Conservation (phyloP, 2,797 vertebrate genomes). For the Centroberyx gerrardi region DNA sequence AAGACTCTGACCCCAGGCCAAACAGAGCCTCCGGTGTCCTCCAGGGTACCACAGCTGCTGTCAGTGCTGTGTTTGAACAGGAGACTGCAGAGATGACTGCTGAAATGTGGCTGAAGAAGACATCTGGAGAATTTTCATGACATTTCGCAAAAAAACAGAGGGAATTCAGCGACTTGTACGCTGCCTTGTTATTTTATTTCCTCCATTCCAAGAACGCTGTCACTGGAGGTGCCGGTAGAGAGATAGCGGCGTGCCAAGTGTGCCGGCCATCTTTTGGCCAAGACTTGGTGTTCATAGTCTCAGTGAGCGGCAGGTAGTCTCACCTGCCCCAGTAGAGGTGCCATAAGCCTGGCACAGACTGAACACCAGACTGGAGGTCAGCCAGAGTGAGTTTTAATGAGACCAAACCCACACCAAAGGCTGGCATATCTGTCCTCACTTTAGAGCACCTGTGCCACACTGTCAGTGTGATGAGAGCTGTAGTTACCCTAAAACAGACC, state of each 20-base stretch:
- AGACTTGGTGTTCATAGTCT: constrained; percentile 44
- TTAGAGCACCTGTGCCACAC: constrained; percentile 66
- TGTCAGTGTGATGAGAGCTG: constrained; percentile 63
- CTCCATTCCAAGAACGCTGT: not conserved
- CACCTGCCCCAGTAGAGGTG: constrained; percentile 61
- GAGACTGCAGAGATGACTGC: constrained; percentile 31
- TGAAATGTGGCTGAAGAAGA: constrained; percentile 45
- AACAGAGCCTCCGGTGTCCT: constrained; percentile 51
- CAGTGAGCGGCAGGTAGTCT: constrained; percentile 63
- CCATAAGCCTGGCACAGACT: constrained; percentile 67
- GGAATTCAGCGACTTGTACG: constrained; percentile 8
- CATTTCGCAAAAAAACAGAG: constrained; percentile 40
- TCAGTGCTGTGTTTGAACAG: constrained; percentile 65
- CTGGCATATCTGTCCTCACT: constrained; percentile 68
- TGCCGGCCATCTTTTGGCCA: constrained; percentile 60
- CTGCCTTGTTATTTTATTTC: not conserved
- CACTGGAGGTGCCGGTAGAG: not conserved
- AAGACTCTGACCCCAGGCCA: constrained; percentile 62
- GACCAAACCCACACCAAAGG: constrained; percentile 72
- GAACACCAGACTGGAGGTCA: constrained; percentile 75
- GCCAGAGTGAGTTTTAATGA: constrained; percentile 76
- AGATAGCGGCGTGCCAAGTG: constrained; percentile 43
- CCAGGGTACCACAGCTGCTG: constrained; percentile 41
- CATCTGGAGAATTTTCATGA: constrained; percentile 33
- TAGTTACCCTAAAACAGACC: constrained; percentile 60